A percentile compares a stretch with the other conserved stretches of the same genome.
These are phyloP conservation scores for Tethea ocularis DNA, from an alignment of 2,888 invertebrate genomes.

Conservation along the genomic window DNA sequence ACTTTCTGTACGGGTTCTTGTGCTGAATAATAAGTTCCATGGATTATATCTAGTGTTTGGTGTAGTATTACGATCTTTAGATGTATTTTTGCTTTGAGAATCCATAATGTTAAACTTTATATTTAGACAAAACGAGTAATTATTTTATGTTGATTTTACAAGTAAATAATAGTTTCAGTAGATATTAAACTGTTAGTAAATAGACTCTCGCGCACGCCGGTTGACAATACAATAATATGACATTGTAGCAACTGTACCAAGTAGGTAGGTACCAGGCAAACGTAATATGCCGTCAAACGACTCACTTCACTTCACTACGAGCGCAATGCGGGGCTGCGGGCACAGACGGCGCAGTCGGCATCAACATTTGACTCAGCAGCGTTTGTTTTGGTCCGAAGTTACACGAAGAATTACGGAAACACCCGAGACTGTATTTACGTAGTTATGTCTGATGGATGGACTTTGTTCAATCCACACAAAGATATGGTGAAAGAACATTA, in stretches of 20 bases:
- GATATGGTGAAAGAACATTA: too few relatives aligned
- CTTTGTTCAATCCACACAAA: slow-evolving; percentile 53
- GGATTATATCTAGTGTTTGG: slow-evolving; percentile 62
- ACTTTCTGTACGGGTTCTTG: slow-evolving; percentile 71
- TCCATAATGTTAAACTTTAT: slow-evolving; percentile 48
- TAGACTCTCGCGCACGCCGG: slow-evolving; percentile 54
- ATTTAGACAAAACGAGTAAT: not conserved
- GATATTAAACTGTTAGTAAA: slow-evolving; percentile 8
- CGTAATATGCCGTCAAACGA: slow-evolving; percentile 29
- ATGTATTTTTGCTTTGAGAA: slow-evolving; percentile 55
- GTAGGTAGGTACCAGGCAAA: not conserved
- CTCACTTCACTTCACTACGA: slow-evolving; percentile 38
- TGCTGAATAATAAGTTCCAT: slow-evolving; percentile 72
- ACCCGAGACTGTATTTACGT: slow-evolving; percentile 61
- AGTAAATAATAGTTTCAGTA: slow-evolving; percentile 10
- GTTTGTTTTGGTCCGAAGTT: slow-evolving; percentile 71
- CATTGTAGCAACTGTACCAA: too few relatives aligned
- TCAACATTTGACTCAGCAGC: slow-evolving; percentile 20
- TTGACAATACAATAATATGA: slow-evolving; percentile 62
- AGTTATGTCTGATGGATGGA: slow-evolving; percentile 51
- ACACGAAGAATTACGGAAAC: slow-evolving; percentile 63
- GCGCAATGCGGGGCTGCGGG: slow-evolving; percentile 29
- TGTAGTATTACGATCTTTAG: slow-evolving; percentile 52
- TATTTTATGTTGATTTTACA: slow-evolving; percentile 12
- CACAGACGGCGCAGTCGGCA: slow-evolving; percentile 22